These are phyloP conservation scores for Papilio xuthus DNA, from an alignment of 1,140 invertebrate genomes.

Conservation along the genomic window DNA sequence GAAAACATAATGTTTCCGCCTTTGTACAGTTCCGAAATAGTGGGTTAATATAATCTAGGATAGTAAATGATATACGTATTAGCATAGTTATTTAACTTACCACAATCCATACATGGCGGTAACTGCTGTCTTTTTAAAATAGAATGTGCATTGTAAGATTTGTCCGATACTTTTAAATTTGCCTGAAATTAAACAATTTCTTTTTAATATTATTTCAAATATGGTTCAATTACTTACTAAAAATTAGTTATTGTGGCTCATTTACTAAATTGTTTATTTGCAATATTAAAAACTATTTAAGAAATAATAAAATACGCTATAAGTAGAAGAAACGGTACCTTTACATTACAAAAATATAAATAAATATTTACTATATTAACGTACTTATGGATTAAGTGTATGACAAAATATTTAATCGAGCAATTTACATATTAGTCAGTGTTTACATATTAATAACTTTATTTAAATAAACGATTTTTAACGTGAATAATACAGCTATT, in stretches of 20 bases:
- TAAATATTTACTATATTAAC: background rate
- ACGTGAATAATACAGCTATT: background rate
- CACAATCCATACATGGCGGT: conserved; percentile 63
- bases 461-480: conserved; percentile 9
- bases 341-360: background rate
- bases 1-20: too few species aligned
- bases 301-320: background rate
- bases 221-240: background rate
- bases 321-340: background rate
- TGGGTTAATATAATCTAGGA: background rate
- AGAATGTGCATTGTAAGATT: conserved; percentile 36
- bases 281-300: background rate
- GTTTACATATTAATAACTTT: background rate
- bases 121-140: conserved; percentile 39
- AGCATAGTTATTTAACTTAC: too few species aligned
- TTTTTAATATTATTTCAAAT: background rate
- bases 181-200: conserved; percentile 39
- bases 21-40: background rate
- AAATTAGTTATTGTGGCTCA: background rate
- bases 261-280: too few species aligned
- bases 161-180: conserved; percentile 44
- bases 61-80: background rate
- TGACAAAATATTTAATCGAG: conserved; percentile 18
- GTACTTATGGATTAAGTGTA: background rate
- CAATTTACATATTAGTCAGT: background rate